Percentiles rank a stretch among this genome's conserved stretches.
These are phyloP conservation scores for Alauda arvensis DNA, from an alignment of 2,797 vertebrate genomes.

Conservation along the genomic window DNA sequence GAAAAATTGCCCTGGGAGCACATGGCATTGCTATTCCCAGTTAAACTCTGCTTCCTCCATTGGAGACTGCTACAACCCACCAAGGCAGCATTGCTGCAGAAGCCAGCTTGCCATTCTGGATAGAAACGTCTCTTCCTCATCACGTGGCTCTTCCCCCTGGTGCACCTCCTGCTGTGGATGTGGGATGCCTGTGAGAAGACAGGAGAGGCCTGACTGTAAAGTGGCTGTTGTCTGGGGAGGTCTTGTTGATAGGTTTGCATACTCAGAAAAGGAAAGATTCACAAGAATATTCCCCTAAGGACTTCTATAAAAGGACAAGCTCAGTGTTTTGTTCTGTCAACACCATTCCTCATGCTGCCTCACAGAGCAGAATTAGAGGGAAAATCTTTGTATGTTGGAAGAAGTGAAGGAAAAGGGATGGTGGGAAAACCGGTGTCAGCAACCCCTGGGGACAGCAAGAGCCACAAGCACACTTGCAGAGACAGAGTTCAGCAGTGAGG, in stretches of 20 bases:
- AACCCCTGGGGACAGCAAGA: background rate
- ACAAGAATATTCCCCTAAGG: background rate
- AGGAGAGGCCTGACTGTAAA: background rate
- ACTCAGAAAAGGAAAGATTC: background rate
- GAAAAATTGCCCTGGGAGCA: background rate
- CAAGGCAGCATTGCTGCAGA: background rate
- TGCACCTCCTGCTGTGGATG: fast-evolving
- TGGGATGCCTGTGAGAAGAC: background rate
- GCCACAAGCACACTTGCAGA: background rate
- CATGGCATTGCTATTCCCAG: fast-evolving
- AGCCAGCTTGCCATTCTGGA: background rate
- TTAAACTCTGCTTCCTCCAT: background rate
- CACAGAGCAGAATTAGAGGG: background rate
- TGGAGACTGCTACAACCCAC: background rate
- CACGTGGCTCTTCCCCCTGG: background rate
- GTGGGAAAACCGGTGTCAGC: background rate
- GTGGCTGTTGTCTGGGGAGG: background rate
- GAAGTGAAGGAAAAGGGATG: background rate
- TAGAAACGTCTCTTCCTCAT: background rate
- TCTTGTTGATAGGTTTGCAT: background rate
- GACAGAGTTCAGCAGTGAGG: background rate
- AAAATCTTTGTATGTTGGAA: background rate
- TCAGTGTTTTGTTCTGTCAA: background rate
- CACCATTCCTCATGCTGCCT: background rate
- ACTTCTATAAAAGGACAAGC: background rate